Base-by-base conservation (phyloP, 2,797 vertebrate genomes). In the Microcaecilia unicolor region DNA sequence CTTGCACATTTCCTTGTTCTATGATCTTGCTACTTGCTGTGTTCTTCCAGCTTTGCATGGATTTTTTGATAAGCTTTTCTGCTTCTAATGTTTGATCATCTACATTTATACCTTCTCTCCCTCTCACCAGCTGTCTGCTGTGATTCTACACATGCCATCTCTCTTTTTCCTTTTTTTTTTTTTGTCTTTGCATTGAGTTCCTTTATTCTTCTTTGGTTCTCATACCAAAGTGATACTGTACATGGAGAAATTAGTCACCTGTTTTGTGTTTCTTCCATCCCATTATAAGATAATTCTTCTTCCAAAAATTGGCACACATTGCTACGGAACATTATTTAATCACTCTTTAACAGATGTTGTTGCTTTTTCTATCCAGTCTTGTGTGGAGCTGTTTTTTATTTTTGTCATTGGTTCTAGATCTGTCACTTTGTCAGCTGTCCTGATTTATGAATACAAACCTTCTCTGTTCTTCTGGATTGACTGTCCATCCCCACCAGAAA, bases 71-170 rank as follows among this genome's bases (percentile, higher is more conserved):
- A 34, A 50, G 30, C 39, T 58, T 58, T 60, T 51, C 50, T 61
- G 51, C 13, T 26, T 55, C 61, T 32, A 37, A 15, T 45, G 30
- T 45, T 62, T 64, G 64, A 62, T 68, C 45, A 62, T 14, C 36
- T 37, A 43, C 47, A 36, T 46, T 43, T 64, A 44, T 62, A 68
- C 58, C 44, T n/a, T n/a, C n/a, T n/a, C n/a, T 25, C 60, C 38
- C 35, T 65, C 64, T 68, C 61, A 62, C 70, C 51, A 56, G 55
- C 53, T 51, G 25, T 56, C 15, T 14, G 12, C 64, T 68, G 73
- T 70, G 64, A 68, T 68, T 62, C 39, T 39, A 52, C 43, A 12
- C 59, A 29, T 58, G 40, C 67, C 56, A 59, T 70, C 57, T 64
- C 39, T 28, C 17, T 27, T 26, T 37, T 26, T 37, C 36, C 44